These are phyloP conservation scores for Coreius guichenoti DNA, from an alignment of 2,797 vertebrate species.

Conservation along the genomic window DNA sequence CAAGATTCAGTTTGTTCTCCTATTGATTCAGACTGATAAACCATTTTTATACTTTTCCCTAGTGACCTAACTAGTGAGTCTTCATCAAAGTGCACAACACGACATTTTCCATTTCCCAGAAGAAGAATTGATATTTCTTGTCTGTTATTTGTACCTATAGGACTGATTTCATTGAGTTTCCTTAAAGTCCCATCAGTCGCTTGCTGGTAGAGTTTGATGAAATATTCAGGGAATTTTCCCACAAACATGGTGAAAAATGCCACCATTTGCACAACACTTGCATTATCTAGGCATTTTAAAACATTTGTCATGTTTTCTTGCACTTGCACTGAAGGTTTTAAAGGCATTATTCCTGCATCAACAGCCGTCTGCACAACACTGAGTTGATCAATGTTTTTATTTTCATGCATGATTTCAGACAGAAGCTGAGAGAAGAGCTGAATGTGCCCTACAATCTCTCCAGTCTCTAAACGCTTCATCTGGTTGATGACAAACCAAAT, in stretches of 20 bases:
- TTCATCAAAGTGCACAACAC: neutral
- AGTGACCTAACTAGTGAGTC: neutral
- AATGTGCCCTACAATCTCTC: conserved; percentile 40
- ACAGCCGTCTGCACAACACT: neutral
- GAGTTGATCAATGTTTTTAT: neutral
- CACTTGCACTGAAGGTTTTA: no score
- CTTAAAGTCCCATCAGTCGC: neutral
- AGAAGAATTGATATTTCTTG: neutral
- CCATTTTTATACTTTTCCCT: neutral
- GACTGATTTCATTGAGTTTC: neutral
- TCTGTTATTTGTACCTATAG: neutral
- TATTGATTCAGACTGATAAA: neutral
- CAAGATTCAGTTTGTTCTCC: neutral
- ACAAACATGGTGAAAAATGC: conserved; percentile 8
- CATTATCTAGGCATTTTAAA: neutral
- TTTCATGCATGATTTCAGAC: neutral
- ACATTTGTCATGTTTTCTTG: neutral
- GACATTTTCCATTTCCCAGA: neutral
- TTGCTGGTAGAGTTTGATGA: neutral
- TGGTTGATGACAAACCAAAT: conserved; percentile 51
- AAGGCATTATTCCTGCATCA: neutral
- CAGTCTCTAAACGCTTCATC: conserved; percentile 21
- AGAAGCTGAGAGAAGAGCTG: conserved; percentile 2
- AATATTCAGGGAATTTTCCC: neutral
- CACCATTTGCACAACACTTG: neutral